Evolutionary conservation across 2,113 vertebrate genomes (phyloP), one percentile per base, ranked within the genome.

Genomic region (Myocastor coypus): DNA sequence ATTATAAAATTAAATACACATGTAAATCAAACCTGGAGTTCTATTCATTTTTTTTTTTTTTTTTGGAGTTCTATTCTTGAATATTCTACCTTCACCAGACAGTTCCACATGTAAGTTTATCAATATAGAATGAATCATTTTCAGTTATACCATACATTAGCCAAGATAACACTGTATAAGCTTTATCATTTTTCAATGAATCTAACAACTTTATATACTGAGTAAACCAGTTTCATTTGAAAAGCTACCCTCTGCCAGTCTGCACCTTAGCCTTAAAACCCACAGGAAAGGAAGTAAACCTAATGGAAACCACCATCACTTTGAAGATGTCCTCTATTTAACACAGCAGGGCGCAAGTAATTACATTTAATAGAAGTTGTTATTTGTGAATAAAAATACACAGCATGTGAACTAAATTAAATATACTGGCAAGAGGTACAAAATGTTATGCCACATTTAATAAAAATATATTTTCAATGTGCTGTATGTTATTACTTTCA

Each of bases 281-380:
- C 59, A 94, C 16, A 81, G 71, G 26, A 92, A 84, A 81, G 46
- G 32, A 87, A 82, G 64, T 19, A 93, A 83, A 92, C 5, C 69
- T 89, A 96, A 87, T 30, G 69, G 75, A 85, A 92, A 55, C 46
- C 6, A 83, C 63, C 66, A 94, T 42, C 30, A 80, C 83, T 92
- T 71, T 68, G n/a, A 96, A 84, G 40, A 83, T 88, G 28, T 42
- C 64, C 28, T 97, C 83, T 75, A 57, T 89, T 95, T 84, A 92
- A 92, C 3, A 24, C 16, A 16, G 7, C 52, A 57, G 82, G 32
- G 7, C 24, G 14, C 82, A 94, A 88, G 64, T 92, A 95, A 96
- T 96, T 84, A 86, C 82, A 97, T 85, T 94, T 91, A 93, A 92
- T 24, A 93, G 24, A 94, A 97, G 66, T 66, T 91, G 50, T 42